phyloP scores from a whole-genome alignment of 2,113 vertebrate species.

The Hoplias malabaricus region DNA sequence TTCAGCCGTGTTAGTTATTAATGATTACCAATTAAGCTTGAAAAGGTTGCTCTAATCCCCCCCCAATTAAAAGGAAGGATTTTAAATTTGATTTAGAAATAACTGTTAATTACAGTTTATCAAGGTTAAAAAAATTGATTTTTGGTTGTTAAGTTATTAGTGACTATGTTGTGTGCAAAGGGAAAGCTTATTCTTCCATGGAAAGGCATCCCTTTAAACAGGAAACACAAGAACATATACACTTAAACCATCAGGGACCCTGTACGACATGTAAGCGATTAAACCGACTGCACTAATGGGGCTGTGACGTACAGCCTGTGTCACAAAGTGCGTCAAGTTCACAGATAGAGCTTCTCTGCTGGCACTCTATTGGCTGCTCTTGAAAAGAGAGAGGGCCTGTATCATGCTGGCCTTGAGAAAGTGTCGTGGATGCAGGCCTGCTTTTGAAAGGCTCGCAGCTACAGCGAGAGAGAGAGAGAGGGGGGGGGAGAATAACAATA shows the following conservation, averaged over 20 bases:
- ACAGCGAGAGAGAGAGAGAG: background rate
- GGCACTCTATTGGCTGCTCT: background rate
- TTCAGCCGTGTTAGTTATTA: too few species aligned
- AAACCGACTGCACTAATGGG: background rate
- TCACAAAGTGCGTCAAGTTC: background rate
- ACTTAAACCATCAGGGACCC: background rate
- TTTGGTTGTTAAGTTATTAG: too few species aligned
- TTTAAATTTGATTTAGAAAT: too few species aligned
- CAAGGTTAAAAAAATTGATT: too few species aligned
- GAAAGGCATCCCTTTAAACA: too few species aligned
- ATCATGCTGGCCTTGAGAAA: background rate
- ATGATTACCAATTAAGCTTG: too few species aligned
- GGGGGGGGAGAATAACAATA: conserved; percentile 5
- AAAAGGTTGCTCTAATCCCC: too few species aligned
- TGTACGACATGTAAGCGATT: background rate
- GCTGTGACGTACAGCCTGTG: background rate
- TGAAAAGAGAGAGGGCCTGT: background rate
- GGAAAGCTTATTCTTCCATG: too few species aligned
- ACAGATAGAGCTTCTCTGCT: background rate
- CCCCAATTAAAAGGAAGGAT: too few species aligned
- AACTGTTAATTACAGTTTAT: too few species aligned
- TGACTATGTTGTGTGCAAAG: too few species aligned
- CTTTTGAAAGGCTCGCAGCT: background rate
- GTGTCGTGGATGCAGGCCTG: background rate
- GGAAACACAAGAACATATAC: background rate